phyloP scores from a whole-genome alignment of 2,888 invertebrate species.

The Pomacea canaliculata region DNA sequence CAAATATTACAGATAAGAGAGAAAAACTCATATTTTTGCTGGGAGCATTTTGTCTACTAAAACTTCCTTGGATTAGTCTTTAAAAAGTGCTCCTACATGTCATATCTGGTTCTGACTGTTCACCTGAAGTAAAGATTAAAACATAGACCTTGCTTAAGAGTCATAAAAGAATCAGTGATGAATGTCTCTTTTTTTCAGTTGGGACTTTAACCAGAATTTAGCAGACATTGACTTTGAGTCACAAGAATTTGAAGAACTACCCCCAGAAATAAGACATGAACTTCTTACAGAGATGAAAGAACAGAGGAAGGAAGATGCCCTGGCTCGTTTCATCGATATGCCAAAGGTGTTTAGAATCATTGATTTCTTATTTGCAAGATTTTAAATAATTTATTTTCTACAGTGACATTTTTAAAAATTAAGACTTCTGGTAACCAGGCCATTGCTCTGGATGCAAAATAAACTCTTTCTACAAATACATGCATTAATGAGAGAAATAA shows the following conservation, averaged over 20 bases:
- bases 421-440: background rate
- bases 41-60: too few species aligned
- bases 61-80: too few species aligned
- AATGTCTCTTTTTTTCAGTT: conserved; percentile 25
- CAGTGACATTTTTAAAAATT: background rate
- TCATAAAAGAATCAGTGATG: too few species aligned
- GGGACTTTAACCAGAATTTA: conserved; percentile 68
- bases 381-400: background rate
- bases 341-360: conserved; percentile 74
- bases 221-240: conserved; percentile 86
- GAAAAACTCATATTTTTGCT: too few species aligned
- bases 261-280: conserved; percentile 92
- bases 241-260: conserved; percentile 83
- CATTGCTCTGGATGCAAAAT: background rate
- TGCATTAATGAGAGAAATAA: too few species aligned
- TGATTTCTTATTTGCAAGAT: too few species aligned
- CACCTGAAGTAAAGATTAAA: too few species aligned
- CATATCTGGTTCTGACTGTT: too few species aligned
- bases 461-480: background rate
- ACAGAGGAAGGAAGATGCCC: conserved; percentile 89
- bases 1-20: too few species aligned
- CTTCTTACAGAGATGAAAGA: conserved; percentile 91
- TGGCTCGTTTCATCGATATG: conserved; percentile 86
- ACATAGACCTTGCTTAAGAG: too few species aligned
- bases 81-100: too few species aligned